These are phyloP conservation scores for Papilio glaucus DNA, from an alignment of 1,140 invertebrate species.

Conservation along the genomic window DNA sequence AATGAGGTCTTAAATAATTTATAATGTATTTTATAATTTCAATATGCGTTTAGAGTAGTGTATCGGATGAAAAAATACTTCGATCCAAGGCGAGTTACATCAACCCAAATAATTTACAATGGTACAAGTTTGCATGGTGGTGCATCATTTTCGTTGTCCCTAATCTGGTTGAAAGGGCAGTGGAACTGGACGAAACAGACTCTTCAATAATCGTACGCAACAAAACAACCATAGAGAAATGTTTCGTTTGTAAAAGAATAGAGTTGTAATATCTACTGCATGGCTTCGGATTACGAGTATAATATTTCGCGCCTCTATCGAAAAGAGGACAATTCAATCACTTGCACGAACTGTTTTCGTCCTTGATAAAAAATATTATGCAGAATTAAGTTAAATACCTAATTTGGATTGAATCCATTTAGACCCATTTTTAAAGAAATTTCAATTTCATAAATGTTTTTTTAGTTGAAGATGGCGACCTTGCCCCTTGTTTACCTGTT, in stretches of 20 bases:
- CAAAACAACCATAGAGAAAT: not conserved
- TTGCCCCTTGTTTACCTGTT: too few relatives aligned
- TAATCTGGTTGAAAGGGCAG: too few relatives aligned
- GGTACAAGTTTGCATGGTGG: not conserved
- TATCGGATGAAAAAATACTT: too few relatives aligned
- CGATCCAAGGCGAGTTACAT: too few relatives aligned
- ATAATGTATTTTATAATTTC: too few relatives aligned
- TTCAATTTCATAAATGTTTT: too few relatives aligned
- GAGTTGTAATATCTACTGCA: constrained; percentile 9
- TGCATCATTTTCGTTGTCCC: too few relatives aligned
- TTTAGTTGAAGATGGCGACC: too few relatives aligned
- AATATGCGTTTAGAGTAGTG: too few relatives aligned
- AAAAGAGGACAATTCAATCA: constrained; percentile 74
- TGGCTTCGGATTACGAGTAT: constrained; percentile 41
- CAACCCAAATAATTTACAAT: not conserved
- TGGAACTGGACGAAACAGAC: not conserved
- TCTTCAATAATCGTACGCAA: not conserved
- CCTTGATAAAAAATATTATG: constrained; percentile 37
- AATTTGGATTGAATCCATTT: not conserved
- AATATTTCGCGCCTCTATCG: constrained; percentile 57
- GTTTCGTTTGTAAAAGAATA: not conserved
- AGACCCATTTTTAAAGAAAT: too few relatives aligned
- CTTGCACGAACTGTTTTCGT: constrained; percentile 59
- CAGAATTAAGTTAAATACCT: not conserved
- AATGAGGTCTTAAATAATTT: too few relatives aligned